Percentiles rank a stretch among this genome's conserved stretches.
These are phyloP conservation scores for Lanius collurio DNA, from an alignment of 2,113 vertebrate genomes.

Conservation along the genomic window DNA sequence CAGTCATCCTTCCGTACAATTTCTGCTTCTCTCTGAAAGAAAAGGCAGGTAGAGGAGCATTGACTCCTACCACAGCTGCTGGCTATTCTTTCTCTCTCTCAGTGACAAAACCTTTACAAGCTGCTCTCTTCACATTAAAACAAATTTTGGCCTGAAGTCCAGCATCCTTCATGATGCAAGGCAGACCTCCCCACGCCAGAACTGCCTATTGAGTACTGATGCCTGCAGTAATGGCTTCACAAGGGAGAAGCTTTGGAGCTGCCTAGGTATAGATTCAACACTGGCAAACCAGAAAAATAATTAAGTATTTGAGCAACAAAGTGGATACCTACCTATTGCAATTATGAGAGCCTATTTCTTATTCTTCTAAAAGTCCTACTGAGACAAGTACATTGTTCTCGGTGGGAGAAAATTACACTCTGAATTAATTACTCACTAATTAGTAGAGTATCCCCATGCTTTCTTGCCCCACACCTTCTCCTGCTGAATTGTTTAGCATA, in stretches of 20 bases:
- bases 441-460: not conserved
- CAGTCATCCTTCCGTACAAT: not conserved
- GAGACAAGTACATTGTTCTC: slow-evolving; percentile 41
- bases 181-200: not conserved
- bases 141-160: not conserved
- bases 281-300: not conserved
- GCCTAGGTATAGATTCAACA: not conserved
- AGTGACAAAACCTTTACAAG: not conserved
- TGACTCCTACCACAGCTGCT: not conserved
- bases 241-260: not conserved
- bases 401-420: slow-evolving; percentile 2
- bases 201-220: not conserved
- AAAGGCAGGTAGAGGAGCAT: not conserved
- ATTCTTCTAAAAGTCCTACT: slow-evolving; percentile 23
- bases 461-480: slow-evolving; percentile 38
- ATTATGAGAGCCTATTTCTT: slow-evolving; percentile 5
- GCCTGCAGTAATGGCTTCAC: not conserved
- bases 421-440: slow-evolving; percentile 44
- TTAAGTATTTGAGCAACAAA: slow-evolving; percentile 8
- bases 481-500: slow-evolving; percentile 2
- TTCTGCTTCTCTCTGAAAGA: not conserved
- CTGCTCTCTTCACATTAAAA: not conserved
- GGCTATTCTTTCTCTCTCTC: not conserved
- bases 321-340: not conserved
- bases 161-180: not conserved